Base-by-base conservation (phyloP, 2,888 invertebrate genomes). In the Asteroscopus sphinx region DNA sequence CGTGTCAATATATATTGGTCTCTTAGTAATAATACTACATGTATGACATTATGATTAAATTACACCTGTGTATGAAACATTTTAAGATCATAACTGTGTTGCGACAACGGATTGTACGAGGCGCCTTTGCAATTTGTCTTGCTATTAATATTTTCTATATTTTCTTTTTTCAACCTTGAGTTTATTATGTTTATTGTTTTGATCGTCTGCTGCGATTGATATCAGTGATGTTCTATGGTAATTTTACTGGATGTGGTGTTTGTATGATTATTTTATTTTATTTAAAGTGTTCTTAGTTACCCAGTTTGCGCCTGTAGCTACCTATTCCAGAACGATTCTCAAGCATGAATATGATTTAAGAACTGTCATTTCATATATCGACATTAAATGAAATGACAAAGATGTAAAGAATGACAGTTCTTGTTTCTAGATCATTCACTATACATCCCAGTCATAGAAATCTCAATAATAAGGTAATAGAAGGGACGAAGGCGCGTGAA, bases 101-200 rank as follows among this genome's bases (percentile, higher is more conserved):
- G 79, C 86, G 72, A 76, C 73, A 83, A 47, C 48, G 45, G 25
- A 60, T 70, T 77, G 75, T 70, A 49, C 21, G 62, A 30, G 13
- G 56, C 52, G 46, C 39, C 58, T 68, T 71, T 80, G 85, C 86
- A 86, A 88, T 86, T 82, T 83, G 80, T 84, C 77, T 76, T 73
- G 57, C 73, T 75, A 77, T 79, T 75, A 77, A 79, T 79, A 80
- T 81, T 81, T 83, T 80, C 78, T 81, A 76, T 82, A 76, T 85
- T 81, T 83, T 82, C 81, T 73, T 77, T 77, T 72, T 75, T 54
- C 78, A 84, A 89, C 92, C 92, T 92, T 92, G 91, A 82, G 83
- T 85, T 69, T 85, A 87, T 88, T 90, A 83, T 57, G 73, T 62
- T 75, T 73, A 89, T 91, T 91, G 89, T 92, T 82, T 90, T 83